Base-by-base conservation (phyloP, 2,797 vertebrate genomes). In the Anomalospiza imberbis region DNA sequence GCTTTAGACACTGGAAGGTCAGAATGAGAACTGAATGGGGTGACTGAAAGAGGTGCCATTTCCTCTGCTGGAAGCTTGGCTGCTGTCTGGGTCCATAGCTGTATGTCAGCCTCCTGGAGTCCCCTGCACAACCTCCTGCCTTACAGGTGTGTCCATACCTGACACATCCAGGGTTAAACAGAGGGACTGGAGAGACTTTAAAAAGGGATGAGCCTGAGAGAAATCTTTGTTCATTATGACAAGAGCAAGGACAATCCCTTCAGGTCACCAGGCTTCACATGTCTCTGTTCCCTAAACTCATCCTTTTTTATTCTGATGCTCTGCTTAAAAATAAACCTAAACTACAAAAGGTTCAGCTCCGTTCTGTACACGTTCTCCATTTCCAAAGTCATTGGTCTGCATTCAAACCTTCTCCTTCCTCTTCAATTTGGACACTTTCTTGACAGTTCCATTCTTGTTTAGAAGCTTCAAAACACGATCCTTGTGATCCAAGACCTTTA, bases 401-500 rank as follows among this genome's bases (percentile, higher is more conserved):
- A 4, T 95, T 95, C 98, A 99, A 22, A 98, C 98, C 74, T 99
- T 99, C 93, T 99, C 99, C 97, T 99, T 99, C 51, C 99, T 98
- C 97, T 99, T 99, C 95, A 99, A 98, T 95, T 99, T 99, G 94
- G 99, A 99, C 91, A 99, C 99, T 97, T 99, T 99, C 97, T 99
- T 99, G 95, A 98, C 98, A 73, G 98, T 97, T 65, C 99, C 99
- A 3, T 99, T 99, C 98, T 99, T 99, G 98, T 99, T 99, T 89
- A 99, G 98, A 96, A 99, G 98, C 97, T 99, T 99, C 96, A 99
- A 97, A 89, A 99, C 99, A 85, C 99, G 98, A 63, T 99, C 99
- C 95, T 99, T 99, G 97, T 99, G 99, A 97, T 99, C 99, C 93
- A 99, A 98, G 66, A 99, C 99, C 96, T 99, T 99, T 97, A 99